Evolutionary conservation across 1,140 invertebrate genomes (phyloP), one percentile per base, ranked within the genome.

Genomic region (Trichonephila inaurata): DNA sequence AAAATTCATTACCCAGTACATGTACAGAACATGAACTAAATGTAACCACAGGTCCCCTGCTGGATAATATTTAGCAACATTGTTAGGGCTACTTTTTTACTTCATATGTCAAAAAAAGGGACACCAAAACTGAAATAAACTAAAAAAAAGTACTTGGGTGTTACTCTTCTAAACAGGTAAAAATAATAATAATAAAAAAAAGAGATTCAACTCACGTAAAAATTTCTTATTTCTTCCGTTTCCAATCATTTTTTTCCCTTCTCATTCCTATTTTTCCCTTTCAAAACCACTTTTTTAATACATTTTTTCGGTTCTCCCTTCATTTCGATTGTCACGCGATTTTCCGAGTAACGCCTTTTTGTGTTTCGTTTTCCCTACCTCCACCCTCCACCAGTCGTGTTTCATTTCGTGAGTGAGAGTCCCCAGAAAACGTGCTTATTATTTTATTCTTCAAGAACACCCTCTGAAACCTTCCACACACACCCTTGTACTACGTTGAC

Each of bases 321-420:
- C 86, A 88, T 88, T 64, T 66, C 62, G 33, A 60, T 28, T 66
- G 86, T 64, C 86, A 88, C 86, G 86, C 86, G 86, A 88, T 40
- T 88, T 88, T 66, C 60, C 14, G 33, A 88, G 62, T 21, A 88
- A 51, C 86, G 86, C 86, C 86, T 88, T 88, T 66, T 64, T 88
- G 51, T 64, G 85, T 62, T 62, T 60, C 18, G 85, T 87, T 87
- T 62, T 24, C 24, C 18, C 24, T 12, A n/a, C 61, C 51, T 83
- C 51, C n/a, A n/a, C 85, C 60, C 21, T 58, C 51, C 18, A 7
- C 85, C 60, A 51, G 51, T 51, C 51, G 51, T 51, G 60, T 66
- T 62, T 88, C 60, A 85, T 85, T 85, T 85, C 83, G 44, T 85
- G 72, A 77, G 72, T 77, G 44, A 85, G 58, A 10, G 51, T n/a